Evolutionary conservation across 2,113 vertebrate species (phyloP).

Genomic region (Coryphaenoides rupestris): DNA sequence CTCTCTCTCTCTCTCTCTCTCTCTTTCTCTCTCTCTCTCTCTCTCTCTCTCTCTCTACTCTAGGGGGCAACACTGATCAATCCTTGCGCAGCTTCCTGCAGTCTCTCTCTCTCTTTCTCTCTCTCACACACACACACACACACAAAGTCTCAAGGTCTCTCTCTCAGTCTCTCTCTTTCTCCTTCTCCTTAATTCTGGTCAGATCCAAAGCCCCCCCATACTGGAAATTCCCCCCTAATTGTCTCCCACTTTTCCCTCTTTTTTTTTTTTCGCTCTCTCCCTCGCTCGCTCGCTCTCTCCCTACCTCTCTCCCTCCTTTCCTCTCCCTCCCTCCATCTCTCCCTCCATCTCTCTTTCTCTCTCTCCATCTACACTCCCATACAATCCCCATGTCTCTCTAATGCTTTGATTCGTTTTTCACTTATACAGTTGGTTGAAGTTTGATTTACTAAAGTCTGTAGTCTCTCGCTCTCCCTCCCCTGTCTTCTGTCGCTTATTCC

Average conservation of each 20-base stretch:
- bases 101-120: not conserved
- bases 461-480: not conserved
- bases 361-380: too few species aligned
- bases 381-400: too few species aligned
- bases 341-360: too few species aligned
- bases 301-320: not conserved
- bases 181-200: not conserved
- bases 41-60: conserved; percentile 26
- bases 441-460: too few species aligned
- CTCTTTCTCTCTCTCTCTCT: conserved; percentile 1
- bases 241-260: not conserved
- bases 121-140: too few species aligned
- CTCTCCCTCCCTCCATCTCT: conserved; percentile 7
- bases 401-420: too few species aligned
- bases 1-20: not conserved
- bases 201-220: not conserved
- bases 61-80: conserved; percentile 68
- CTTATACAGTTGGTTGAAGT: too few species aligned
- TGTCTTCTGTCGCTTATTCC: too few species aligned
- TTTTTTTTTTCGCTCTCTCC: not conserved
- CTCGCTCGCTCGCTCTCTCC: not conserved
- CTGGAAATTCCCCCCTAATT: not conserved
- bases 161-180: not conserved
- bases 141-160: not conserved
- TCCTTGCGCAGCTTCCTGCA: conserved; percentile 55